A percentile compares a stretch with the other conserved stretches of the same genome.
These are phyloP conservation scores for Lepetodrilus schrolli DNA, from an alignment of 2,888 invertebrate species.

Conservation along the genomic window DNA sequence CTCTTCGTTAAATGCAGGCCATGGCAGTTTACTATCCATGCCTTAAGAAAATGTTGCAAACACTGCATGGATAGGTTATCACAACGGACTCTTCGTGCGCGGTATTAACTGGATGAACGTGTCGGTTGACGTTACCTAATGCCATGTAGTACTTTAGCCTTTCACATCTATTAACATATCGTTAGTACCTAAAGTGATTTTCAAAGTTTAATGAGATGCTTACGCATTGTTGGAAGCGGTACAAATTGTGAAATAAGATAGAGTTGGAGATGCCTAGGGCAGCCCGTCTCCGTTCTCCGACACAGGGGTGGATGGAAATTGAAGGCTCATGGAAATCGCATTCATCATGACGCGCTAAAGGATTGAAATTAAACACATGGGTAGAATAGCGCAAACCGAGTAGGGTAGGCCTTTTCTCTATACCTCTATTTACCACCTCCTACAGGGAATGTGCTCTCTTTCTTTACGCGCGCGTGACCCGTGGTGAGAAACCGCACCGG, in stretches of 20 bases:
- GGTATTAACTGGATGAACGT: background rate
- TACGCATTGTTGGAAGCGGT: background rate
- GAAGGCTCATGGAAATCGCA: background rate
- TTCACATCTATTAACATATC: conserved; percentile 14
- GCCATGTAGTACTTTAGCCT: background rate
- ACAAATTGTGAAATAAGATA: conserved; percentile 12
- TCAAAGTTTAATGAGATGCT: conserved; percentile 21
- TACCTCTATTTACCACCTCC: conserved; percentile 39
- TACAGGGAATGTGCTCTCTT: conserved; percentile 21
- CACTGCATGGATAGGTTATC: background rate
- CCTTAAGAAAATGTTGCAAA: background rate
- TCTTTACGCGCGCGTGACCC: conserved; percentile 24
- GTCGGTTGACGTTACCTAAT: background rate
- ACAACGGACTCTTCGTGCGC: background rate
- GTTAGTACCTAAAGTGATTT: conserved; percentile 7
- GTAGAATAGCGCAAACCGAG: background rate
- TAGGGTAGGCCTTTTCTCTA: conserved; percentile 15
- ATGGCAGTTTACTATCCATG: too few species aligned
- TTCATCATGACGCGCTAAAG: background rate
- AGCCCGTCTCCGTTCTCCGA: background rate
- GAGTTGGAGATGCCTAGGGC: background rate
- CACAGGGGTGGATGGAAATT: background rate
- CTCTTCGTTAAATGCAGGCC: too few species aligned
- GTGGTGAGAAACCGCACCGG: conserved; percentile 24
- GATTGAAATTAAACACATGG: conserved; percentile 15